These are phyloP conservation scores for Drosophila busckii DNA, from an alignment of 1,140 invertebrate species.

Conservation along the genomic window DNA sequence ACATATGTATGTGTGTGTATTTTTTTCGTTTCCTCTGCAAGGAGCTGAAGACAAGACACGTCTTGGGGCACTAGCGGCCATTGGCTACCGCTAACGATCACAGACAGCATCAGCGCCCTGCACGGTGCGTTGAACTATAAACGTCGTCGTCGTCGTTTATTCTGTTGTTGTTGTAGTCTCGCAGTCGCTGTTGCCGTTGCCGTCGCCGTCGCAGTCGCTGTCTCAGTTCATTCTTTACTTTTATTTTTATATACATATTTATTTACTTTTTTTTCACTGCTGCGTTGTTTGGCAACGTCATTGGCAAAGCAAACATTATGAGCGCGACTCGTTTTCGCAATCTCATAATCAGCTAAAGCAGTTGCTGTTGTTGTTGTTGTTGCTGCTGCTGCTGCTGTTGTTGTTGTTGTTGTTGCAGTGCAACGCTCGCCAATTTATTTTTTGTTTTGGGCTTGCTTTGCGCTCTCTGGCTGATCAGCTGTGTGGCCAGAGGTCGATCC, in stretches of 20 bases:
- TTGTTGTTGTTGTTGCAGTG: slow-evolving; percentile 40
- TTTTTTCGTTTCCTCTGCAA: slow-evolving; percentile 38
- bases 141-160: slow-evolving; percentile 50
- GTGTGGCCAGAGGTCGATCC: slow-evolving; percentile 36
- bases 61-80: slow-evolving; percentile 52
- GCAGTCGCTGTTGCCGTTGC: slow-evolving; percentile 32
- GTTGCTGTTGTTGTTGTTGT: slow-evolving; percentile 20
- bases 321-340: slow-evolving; percentile 58
- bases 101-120: slow-evolving; percentile 17
- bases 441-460: slow-evolving; percentile 31
- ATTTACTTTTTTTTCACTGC: slow-evolving; percentile 5
- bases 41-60: slow-evolving; percentile 5
- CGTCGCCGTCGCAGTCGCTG: slow-evolving; percentile 22
- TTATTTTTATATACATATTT: slow-evolving; percentile 14
- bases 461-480: slow-evolving; percentile 43
- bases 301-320: slow-evolving; percentile 54
- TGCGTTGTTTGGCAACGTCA: slow-evolving; percentile 62
- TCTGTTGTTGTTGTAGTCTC: slow-evolving; percentile 19
- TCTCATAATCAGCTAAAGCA: slow-evolving; percentile 68
- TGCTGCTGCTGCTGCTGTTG: slow-evolving; percentile 40
- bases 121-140: slow-evolving; percentile 73
- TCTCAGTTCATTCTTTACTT: slow-evolving; percentile 72
- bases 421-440: slow-evolving; percentile 52
- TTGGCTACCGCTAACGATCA: slow-evolving; percentile 44
- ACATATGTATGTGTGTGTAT: slow-evolving; percentile 59